Evolutionary conservation across 2,888 invertebrate species (phyloP), one percentile per base, ranked within the genome.

Genomic region (Sinelater perroti): DNA sequence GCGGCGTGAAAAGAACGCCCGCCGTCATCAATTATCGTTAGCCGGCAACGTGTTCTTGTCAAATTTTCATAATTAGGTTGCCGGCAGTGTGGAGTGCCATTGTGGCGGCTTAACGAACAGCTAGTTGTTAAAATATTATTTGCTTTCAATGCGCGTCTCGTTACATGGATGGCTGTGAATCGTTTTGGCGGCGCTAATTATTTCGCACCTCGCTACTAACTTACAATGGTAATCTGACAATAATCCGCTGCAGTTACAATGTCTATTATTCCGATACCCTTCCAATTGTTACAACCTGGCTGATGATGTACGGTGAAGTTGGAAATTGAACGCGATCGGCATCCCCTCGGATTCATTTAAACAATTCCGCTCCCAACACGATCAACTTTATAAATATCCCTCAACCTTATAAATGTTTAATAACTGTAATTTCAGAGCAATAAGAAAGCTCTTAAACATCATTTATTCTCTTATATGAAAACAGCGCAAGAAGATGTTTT

Each of bases 11-110:
- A 72, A 73, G 72, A 71, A 71, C 62, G 58, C 55, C 56, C 54
- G 63, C 64, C 65, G 66, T 68, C 64, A 67, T 68, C 68, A 76
- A 75, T 76, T 76, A 75, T 76, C 75, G 73, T 76, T 76, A 76
- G 72, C 69, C 71, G 64, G 69, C 70, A 70, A 71, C 71, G 74
- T 72, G 75, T 75, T 74, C 74, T 75, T 75, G 76, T 75, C 75
- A 75, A 75, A 76, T 75, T 75, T 74, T 75, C 75, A 75, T 76
- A 76, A 76, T 76, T 76, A 76, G 75, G 71, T 72, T 72, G 70
- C 68, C 71, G 71, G 67, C 71, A 69, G 61, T 67, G 72, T 68
- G 69, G 71, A 75, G 72, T 75, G 73, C 70, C 72, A 74, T 73
- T 74, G 74, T 75, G 65, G 68, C 63, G 67, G 67, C 65, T 66